phyloP scores from a whole-genome alignment of 2,888 invertebrate species.

The Fissipunctia ypsillon region DNA sequence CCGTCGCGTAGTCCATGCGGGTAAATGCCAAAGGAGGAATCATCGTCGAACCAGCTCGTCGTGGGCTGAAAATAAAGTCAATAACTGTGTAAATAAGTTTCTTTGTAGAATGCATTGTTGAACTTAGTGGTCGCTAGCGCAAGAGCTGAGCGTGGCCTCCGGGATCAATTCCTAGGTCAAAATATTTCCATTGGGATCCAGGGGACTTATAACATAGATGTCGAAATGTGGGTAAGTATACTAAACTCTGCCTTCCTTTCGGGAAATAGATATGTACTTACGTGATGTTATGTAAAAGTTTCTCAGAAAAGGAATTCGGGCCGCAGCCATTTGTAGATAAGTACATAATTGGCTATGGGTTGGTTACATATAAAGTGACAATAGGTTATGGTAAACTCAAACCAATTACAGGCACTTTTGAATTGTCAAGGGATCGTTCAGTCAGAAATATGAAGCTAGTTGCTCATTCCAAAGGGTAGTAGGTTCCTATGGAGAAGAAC shows the following conservation, averaged over 20 bases:
- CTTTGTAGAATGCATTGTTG: neutral
- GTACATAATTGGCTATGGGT: neutral
- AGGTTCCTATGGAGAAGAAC: no score
- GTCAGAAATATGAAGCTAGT: no score
- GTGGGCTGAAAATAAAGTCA: conserved; percentile 77
- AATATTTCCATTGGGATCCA: neutral
- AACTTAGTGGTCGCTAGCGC: no score
- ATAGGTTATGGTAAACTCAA: neutral
- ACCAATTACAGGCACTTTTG: no score
- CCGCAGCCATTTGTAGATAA: neutral
- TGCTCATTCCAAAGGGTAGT: no score
- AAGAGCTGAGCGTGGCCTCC: no score
- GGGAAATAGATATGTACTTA: neutral
- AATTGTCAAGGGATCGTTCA: no score
- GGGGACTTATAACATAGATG: neutral
- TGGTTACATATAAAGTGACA: neutral
- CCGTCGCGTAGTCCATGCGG: conserved; percentile 77
- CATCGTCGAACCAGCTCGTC: conserved; percentile 85
- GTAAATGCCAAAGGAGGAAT: conserved; percentile 75
- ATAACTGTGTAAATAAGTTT: neutral
- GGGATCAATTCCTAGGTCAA: neutral
- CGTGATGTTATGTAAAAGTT: no score
- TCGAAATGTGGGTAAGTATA: neutral
- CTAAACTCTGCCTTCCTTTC: neutral
- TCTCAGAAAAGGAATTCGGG: neutral